Evolutionary conservation across 2,113 vertebrate species (phyloP).

Genomic region (Micromys minutus): DNA sequence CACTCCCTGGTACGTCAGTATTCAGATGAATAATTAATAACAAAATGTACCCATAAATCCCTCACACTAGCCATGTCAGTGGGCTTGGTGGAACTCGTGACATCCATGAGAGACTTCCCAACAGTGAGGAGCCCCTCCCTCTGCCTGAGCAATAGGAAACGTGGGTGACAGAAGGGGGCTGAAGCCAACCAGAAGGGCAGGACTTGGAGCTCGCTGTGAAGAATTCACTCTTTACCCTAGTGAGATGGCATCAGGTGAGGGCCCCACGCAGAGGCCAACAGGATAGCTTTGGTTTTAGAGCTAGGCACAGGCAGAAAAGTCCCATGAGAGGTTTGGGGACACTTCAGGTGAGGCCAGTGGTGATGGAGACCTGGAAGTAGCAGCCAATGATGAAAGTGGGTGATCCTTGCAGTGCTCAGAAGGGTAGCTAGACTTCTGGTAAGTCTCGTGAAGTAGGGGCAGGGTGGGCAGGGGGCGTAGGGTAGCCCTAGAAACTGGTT

Average conservation of each 20-base stretch:
- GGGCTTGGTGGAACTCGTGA: neutral
- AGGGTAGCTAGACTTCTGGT: neutral
- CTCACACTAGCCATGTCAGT: rapidly evolving
- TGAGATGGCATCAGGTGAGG: neutral
- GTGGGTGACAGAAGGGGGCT: neutral
- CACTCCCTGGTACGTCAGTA: neutral
- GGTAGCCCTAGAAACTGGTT: neutral
- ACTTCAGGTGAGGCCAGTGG: neutral
- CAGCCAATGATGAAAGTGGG: too few species aligned
- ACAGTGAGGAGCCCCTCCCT: neutral
- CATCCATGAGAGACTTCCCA: neutral
- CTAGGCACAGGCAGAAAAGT: neutral
- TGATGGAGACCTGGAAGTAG: neutral
- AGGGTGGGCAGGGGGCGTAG: neutral
- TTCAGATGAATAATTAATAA: neutral
- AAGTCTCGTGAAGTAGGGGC: too few species aligned
- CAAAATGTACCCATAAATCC: neutral
- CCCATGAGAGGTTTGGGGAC: neutral
- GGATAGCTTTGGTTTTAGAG: neutral
- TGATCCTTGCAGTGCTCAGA: neutral
- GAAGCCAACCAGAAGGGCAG: neutral
- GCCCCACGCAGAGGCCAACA: neutral
- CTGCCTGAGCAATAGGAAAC: neutral
- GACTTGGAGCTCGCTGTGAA: neutral
- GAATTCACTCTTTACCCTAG: neutral